Conservation (phyloP, 2,113 vertebrate genomes). For the Oreocharis arfaki region DNA sequence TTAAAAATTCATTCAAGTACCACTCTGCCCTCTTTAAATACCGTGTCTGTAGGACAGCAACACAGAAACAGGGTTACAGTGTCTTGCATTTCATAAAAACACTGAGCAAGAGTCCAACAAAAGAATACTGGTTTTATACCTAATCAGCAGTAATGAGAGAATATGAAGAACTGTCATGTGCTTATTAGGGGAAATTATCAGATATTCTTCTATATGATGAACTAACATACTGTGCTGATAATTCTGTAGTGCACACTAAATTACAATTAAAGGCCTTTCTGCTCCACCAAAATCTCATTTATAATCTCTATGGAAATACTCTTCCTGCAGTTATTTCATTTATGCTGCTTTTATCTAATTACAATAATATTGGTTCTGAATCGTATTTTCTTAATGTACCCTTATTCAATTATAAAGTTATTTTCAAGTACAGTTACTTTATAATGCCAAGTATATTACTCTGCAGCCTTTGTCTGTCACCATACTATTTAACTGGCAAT, state of each 20-base stretch:
- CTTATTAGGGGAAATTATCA: constrained; percentile 78
- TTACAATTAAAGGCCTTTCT: constrained; percentile 79
- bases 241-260: constrained; percentile 78
- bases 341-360: constrained; percentile 80
- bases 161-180: constrained; percentile 76
- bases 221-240: constrained; percentile 75
- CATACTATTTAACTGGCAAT: constrained; percentile 37
- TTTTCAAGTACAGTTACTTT: constrained; percentile 77
- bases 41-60: neutral
- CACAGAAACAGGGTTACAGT: neutral
- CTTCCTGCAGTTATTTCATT: constrained; percentile 77
- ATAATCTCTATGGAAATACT: constrained; percentile 78
- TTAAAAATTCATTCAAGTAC: neutral
- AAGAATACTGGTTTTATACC: constrained; percentile 68
- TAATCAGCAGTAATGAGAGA: constrained; percentile 74
- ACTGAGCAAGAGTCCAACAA: constrained; percentile 51
- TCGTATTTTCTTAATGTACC: constrained; percentile 76
- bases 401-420: constrained; percentile 81
- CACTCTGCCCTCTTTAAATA: constrained; percentile 34
- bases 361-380: constrained; percentile 79
- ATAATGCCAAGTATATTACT: constrained; percentile 64
- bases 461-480: constrained; percentile 56
- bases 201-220: constrained; percentile 74
- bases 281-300: constrained; percentile 78
- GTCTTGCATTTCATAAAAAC: constrained; percentile 33